Conservation (phyloP, 2,113 vertebrate genomes). For the Heterochromis multidens region DNA sequence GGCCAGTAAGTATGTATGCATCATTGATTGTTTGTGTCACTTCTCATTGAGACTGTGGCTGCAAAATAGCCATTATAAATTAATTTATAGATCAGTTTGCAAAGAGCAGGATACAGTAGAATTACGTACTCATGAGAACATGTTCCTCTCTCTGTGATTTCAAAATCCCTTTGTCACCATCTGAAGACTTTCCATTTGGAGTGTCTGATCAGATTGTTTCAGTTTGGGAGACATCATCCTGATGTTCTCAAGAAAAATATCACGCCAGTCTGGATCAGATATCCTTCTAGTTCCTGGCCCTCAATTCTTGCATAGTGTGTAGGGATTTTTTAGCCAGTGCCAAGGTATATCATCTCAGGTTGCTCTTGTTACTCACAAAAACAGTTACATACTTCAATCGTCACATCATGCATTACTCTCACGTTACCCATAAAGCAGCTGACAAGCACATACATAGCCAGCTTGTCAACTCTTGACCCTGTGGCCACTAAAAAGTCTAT, state of each 20-base stretch:
- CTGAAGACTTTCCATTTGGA: background rate
- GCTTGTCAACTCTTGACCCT: background rate
- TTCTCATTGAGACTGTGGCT: background rate
- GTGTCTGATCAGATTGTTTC: background rate
- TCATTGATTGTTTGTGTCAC: constrained; percentile 15
- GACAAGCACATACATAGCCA: background rate
- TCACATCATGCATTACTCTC: background rate
- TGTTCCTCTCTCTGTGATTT: background rate
- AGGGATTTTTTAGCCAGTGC: background rate
- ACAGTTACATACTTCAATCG: background rate
- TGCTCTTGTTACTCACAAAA: background rate
- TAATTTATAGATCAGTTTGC: background rate
- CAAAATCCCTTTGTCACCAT: background rate
- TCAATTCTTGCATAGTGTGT: background rate
- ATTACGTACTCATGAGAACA: background rate
- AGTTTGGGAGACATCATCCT: background rate
- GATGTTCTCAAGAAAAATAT: background rate
- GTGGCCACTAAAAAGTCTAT: background rate
- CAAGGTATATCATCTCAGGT: background rate
- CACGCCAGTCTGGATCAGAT: background rate
- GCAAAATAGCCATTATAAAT: constrained; percentile 7
- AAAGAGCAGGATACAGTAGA: background rate
- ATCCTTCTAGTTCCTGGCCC: background rate
- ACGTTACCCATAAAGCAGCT: background rate
- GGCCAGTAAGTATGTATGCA: background rate